Conservation (phyloP, 2,888 invertebrate genomes). For the Drosophila setosimentum region DNA sequence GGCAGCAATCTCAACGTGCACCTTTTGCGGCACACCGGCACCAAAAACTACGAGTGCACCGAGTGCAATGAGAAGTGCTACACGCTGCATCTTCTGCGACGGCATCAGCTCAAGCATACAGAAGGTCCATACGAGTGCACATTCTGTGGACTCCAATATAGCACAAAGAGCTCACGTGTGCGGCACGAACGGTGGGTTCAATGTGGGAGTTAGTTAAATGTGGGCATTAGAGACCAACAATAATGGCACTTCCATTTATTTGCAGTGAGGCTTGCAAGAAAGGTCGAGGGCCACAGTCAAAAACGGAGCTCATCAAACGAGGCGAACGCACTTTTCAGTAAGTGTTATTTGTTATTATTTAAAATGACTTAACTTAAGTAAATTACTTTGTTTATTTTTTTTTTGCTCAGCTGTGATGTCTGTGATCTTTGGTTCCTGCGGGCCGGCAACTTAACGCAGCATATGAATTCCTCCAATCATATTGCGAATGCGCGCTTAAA, state of each 20-base stretch:
- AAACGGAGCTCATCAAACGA: slow-evolving; percentile 70
- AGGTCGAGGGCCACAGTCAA: slow-evolving; percentile 67
- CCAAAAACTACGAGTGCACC: slow-evolving; percentile 67
- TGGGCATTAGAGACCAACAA: background rate
- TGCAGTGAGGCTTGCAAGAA: slow-evolving; percentile 69
- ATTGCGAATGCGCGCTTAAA: slow-evolving; percentile 58
- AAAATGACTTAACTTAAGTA: background rate
- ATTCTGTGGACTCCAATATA: slow-evolving; percentile 72
- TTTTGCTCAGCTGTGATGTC: slow-evolving; percentile 49
- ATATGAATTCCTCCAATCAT: slow-evolving; percentile 64
- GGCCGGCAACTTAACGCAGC: slow-evolving; percentile 66
- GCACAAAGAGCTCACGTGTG: slow-evolving; percentile 71
- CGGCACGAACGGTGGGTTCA: slow-evolving; percentile 62
- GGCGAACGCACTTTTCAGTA: slow-evolving; percentile 73
- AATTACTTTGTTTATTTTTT: background rate
- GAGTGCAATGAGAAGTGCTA: slow-evolving; percentile 69
- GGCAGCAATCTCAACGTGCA: slow-evolving; percentile 68
- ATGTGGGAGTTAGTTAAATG: background rate
- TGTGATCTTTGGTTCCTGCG: slow-evolving; percentile 72
- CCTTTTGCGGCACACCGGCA: slow-evolving; percentile 65
- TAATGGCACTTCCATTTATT: background rate
- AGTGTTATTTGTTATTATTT: slow-evolving; percentile 10
- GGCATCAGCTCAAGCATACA: slow-evolving; percentile 69
- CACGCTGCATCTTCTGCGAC: slow-evolving; percentile 61
- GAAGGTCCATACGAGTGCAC: slow-evolving; percentile 69